phyloP scores from a whole-genome alignment of 2,888 invertebrate species.

The Rhyacophila evoluta region DNA sequence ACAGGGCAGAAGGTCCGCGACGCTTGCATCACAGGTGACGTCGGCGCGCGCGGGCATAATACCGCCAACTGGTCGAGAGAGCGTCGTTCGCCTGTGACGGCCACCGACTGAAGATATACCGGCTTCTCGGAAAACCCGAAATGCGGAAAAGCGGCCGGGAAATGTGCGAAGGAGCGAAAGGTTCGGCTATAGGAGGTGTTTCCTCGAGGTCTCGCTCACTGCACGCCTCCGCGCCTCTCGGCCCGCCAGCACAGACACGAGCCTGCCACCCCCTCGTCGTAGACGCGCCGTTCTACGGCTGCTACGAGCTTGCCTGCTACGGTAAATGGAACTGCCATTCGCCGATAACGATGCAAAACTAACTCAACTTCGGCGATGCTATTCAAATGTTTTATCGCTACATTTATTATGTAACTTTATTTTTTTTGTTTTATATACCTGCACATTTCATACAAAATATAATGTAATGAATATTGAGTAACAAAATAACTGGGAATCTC shows the following conservation, averaged over 20 bases:
- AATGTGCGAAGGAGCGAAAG: neutral
- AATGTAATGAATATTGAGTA: no score
- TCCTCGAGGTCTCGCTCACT: conserved; percentile 10
- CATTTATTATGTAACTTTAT: no score
- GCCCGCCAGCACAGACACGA: conserved; percentile 20
- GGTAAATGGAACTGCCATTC: conserved; percentile 15
- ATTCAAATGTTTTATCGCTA: neutral
- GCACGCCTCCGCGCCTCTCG: conserved; percentile 23
- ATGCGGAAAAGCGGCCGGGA: conserved; percentile 24
- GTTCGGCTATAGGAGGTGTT: conserved; percentile 20
- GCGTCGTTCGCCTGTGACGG: conserved; percentile 3
- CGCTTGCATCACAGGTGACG: conserved; percentile 6
- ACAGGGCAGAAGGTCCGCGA: neutral
- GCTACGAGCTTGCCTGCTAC: neutral
- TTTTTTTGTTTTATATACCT: no score
- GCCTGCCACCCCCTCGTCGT: conserved; percentile 1
- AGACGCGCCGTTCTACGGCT: neutral
- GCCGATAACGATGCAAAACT: conserved; percentile 15
- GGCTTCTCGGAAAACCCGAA: conserved; percentile 18
- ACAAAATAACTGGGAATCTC: no score
- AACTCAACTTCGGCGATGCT: neutral
- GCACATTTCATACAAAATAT: no score
- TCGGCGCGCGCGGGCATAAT: conserved; percentile 8
- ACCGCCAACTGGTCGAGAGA: conserved; percentile 9
- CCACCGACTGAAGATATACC: conserved; percentile 13